Evolutionary conservation across 2,113 vertebrate species (phyloP).

Genomic region (Notothenia coriiceps): DNA sequence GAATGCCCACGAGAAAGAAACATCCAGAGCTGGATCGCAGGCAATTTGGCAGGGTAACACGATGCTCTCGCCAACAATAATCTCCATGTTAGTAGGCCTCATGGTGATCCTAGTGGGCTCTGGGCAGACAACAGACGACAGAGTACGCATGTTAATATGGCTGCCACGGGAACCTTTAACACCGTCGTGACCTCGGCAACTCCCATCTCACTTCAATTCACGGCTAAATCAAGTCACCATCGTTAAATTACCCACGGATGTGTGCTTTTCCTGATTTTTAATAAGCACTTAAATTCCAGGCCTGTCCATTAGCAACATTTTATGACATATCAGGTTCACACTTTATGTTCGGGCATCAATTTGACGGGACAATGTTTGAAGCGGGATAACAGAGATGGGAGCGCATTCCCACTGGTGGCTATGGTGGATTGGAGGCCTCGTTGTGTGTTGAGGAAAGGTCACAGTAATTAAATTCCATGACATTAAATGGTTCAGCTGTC

Average conservation of each 20-base stretch:
- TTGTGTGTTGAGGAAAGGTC: conserved; percentile 75
- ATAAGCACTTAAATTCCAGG: conserved; percentile 51
- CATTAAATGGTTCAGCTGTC: conserved; percentile 76
- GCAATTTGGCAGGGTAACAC: conserved; percentile 94
- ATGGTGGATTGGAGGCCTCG: conserved; percentile 39
- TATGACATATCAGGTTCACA: conserved; percentile 54
- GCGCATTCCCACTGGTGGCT: conserved; percentile 51
- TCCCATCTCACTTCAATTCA: conserved; percentile 17
- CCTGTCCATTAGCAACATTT: conserved; percentile 49
- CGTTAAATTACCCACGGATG: conserved; percentile 13
- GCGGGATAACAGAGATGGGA: conserved; percentile 49
- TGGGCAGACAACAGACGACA: conserved; percentile 77
- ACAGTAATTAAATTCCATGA: conserved; percentile 79
- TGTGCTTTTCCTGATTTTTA: conserved; percentile 43
- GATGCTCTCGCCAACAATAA: conserved; percentile 94
- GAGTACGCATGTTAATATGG: conserved; percentile 62
- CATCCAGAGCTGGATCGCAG: conserved; percentile 90
- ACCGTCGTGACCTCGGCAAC: conserved; percentile 35
- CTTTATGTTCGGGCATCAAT: conserved; percentile 45
- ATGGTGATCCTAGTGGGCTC: conserved; percentile 93
- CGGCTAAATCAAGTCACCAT: conserved; percentile 18
- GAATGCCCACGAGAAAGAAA: conserved; percentile 95
- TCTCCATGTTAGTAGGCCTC: conserved; percentile 94
- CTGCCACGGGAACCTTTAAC: conserved; percentile 49
- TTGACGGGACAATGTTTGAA: conserved; percentile 49